Percentiles rank a stretch among this genome's conserved stretches.
These are phyloP conservation scores for Rousettus leschenaultii DNA, from an alignment of 2,113 vertebrate species.

Conservation along the genomic window DNA sequence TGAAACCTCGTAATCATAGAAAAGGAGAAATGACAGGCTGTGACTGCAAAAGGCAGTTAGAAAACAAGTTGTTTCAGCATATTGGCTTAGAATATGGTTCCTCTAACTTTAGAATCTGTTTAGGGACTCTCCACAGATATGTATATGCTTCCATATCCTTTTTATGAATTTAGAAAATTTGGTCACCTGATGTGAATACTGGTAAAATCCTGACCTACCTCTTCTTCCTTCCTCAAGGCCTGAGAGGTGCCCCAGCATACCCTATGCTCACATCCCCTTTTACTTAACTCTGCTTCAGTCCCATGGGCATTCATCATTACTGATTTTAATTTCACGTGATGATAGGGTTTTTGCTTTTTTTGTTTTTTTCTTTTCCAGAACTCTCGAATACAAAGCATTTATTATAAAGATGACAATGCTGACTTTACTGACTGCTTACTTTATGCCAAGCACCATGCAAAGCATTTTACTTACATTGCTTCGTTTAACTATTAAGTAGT, in stretches of 20 bases:
- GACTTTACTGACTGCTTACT: not conserved
- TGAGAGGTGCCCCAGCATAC: not conserved
- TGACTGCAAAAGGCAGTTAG: not conserved
- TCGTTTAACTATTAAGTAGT: not conserved
- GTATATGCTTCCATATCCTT: not conserved
- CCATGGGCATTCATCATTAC: not conserved
- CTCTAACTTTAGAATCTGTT: not conserved
- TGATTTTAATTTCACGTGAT: not conserved
- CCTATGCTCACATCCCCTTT: not conserved
- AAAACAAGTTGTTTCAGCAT: not conserved
- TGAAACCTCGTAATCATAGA: not conserved
- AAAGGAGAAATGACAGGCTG: not conserved
- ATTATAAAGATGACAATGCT: not conserved
- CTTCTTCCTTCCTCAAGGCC: not conserved
- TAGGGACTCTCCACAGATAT: not conserved
- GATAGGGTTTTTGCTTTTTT: not conserved
- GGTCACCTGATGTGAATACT: not conserved
- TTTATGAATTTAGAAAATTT: constrained; percentile 15
- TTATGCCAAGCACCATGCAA: not conserved
- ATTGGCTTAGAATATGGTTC: not conserved
- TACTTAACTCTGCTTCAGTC: not conserved
- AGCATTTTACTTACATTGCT: not conserved
- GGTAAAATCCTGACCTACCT: not conserved
- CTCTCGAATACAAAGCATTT: not conserved
- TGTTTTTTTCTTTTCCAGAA: not conserved